phyloP scores from a whole-genome alignment of 2,113 vertebrate species.

The Bombycilla garrulus region DNA sequence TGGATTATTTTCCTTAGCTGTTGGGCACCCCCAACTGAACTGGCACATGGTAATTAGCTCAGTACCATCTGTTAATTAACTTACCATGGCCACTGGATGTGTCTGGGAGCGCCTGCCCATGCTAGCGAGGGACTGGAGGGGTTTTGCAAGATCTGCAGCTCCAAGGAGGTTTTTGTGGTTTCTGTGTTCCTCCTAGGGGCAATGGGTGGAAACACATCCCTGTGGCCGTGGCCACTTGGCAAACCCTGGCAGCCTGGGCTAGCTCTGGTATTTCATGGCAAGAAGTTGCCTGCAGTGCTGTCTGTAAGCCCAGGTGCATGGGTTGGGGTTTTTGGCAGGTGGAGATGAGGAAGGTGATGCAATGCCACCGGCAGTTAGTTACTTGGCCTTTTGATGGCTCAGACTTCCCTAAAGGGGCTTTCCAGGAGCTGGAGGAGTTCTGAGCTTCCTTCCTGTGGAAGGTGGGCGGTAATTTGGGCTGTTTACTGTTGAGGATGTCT shows the following conservation, averaged over 20 bases:
- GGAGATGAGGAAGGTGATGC: background rate
- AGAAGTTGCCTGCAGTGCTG: background rate
- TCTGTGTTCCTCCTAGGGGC: conserved; percentile 77
- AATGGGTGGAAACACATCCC: conserved; percentile 52
- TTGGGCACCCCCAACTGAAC: background rate
- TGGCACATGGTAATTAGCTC: background rate
- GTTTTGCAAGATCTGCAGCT: background rate
- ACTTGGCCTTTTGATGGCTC: conserved; percentile 25
- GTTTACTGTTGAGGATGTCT: background rate
- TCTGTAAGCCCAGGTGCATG: background rate
- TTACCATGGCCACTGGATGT: background rate
- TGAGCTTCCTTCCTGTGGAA: conserved; percentile 7
- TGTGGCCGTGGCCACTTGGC: background rate
- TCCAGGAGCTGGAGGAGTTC: conserved; percentile 19
- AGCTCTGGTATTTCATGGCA: background rate
- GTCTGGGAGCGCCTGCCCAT: background rate
- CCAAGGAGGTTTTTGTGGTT: conserved; percentile 44
- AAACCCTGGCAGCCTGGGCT: background rate
- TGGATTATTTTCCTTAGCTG: conserved; percentile 1
- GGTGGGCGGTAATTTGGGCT: background rate
- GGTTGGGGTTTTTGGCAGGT: background rate
- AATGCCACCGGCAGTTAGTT: background rate
- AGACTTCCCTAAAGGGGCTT: conserved; percentile 7
- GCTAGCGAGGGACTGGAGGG: background rate
- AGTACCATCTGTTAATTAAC: background rate